phyloP scores from a whole-genome alignment of 2,888 invertebrate genomes.

The Bugula neritina region DNA sequence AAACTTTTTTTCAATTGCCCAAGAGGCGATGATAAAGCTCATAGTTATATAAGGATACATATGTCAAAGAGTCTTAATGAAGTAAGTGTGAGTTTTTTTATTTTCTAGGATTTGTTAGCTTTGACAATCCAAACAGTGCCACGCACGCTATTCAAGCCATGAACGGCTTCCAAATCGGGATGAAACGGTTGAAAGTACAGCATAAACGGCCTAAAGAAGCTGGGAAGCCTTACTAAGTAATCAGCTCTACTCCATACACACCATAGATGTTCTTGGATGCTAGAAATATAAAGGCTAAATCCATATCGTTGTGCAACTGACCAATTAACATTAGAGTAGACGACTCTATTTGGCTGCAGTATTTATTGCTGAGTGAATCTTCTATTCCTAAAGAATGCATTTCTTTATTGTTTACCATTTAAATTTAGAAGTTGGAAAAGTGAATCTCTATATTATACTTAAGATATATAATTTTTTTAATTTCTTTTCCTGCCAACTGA shows the following conservation, averaged over 20 bases:
- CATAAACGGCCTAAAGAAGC: conserved; percentile 98
- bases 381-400: too few relatives aligned
- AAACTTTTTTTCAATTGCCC: too few relatives aligned
- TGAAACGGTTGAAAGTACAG: conserved; percentile 99
- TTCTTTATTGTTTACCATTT: neutral
- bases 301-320: too few relatives aligned
- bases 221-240: conserved; percentile 81
- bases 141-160: conserved; percentile 98
- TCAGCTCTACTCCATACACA: neutral
- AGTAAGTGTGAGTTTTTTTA: too few relatives aligned
- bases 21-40: too few relatives aligned
- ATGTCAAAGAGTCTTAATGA: too few relatives aligned
- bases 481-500: neutral
- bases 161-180: conserved; percentile 99
- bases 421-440: neutral
- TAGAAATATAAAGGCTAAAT: neutral
- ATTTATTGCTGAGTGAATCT: too few relatives aligned
- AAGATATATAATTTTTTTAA: too few relatives aligned
- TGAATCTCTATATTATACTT: neutral
- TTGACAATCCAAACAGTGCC: conserved; percentile 96
- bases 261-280: neutral
- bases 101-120: conserved; percentile 89
- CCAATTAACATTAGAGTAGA: too few relatives aligned
- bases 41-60: too few relatives aligned
- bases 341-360: neutral